Evolutionary conservation across 2,797 vertebrate genomes (phyloP).

Genomic region (Myotis pilosus): DNA sequence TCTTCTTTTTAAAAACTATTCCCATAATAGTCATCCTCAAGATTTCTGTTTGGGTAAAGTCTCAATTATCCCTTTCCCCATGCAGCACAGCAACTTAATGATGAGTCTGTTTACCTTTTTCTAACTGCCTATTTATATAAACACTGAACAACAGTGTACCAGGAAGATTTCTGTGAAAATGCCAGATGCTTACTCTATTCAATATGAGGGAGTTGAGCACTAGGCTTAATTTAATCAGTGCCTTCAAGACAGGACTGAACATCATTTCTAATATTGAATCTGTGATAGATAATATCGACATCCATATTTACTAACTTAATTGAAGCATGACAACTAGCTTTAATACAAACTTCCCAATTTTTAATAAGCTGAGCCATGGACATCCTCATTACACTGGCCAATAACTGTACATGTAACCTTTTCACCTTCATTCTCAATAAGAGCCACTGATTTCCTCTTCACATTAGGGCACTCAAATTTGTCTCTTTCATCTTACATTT

Average conservation of each 20-base stretch:
- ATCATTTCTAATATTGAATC: conserved; percentile 50
- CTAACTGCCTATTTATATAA: conserved; percentile 2
- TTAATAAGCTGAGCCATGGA: conserved; percentile 8
- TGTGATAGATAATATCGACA: conserved; percentile 44
- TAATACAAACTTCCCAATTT: conserved; percentile 50
- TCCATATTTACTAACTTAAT: conserved; percentile 61
- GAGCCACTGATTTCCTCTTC: not conserved
- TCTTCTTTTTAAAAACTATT: not conserved
- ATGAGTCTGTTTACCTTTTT: conserved; percentile 33
- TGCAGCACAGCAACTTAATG: not conserved
- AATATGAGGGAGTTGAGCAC: not conserved
- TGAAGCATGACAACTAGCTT: conserved; percentile 13
- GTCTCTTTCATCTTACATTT: not conserved
- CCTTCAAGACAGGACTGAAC: not conserved
- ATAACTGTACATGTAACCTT: not conserved
- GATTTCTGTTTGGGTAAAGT: conserved; percentile 37
- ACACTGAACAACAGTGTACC: not conserved
- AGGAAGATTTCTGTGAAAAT: conserved; percentile 36
- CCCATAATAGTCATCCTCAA: not conserved
- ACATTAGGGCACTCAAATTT: not conserved
- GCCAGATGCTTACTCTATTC: conserved; percentile 5
- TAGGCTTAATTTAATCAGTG: conserved; percentile 54
- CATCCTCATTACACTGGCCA: conserved; percentile 35
- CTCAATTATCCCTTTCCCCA: conserved; percentile 12
- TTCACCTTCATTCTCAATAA: conserved; percentile 8